Evolutionary conservation across 1,140 invertebrate species (phyloP).

Genomic region (Drosophila elegans): DNA sequence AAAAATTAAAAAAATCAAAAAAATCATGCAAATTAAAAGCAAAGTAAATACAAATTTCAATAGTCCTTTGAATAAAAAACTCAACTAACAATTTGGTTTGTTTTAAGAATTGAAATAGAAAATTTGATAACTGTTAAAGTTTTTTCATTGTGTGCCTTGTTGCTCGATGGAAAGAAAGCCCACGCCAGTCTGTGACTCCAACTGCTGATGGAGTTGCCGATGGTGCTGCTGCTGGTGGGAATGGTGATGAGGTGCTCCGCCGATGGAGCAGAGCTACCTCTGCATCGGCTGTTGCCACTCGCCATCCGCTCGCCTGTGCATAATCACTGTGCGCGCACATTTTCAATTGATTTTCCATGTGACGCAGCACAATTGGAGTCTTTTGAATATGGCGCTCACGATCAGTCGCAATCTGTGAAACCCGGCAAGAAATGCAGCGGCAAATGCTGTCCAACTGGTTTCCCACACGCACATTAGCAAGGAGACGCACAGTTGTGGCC

Average conservation of each 20-base stretch:
- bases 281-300: constrained; percentile 18
- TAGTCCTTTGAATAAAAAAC: too few relatives aligned
- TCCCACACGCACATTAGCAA: constrained; percentile 38
- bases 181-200: constrained; percentile 51
- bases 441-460: constrained; percentile 82
- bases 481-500: constrained; percentile 2
- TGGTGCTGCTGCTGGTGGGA: constrained; percentile 7
- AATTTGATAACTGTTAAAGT: background rate
- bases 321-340: constrained; percentile 73
- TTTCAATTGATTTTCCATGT: constrained; percentile 78
- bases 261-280: constrained; percentile 15
- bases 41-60: too few relatives aligned
- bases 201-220: constrained; percentile 27
- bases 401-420: constrained; percentile 34
- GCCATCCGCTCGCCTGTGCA: constrained; percentile 60
- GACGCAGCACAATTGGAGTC: constrained; percentile 75
- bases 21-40: too few relatives aligned
- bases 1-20: too few relatives aligned
- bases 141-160: constrained; percentile 11
- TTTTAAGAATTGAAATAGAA: too few relatives aligned
- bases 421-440: constrained; percentile 39
- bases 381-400: constrained; percentile 75
- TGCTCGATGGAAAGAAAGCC: constrained; percentile 61
- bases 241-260: constrained; percentile 12
- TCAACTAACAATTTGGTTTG: too few relatives aligned